Conservation (phyloP, 2,888 invertebrate genomes). For the Sicus ferrugineus region DNA sequence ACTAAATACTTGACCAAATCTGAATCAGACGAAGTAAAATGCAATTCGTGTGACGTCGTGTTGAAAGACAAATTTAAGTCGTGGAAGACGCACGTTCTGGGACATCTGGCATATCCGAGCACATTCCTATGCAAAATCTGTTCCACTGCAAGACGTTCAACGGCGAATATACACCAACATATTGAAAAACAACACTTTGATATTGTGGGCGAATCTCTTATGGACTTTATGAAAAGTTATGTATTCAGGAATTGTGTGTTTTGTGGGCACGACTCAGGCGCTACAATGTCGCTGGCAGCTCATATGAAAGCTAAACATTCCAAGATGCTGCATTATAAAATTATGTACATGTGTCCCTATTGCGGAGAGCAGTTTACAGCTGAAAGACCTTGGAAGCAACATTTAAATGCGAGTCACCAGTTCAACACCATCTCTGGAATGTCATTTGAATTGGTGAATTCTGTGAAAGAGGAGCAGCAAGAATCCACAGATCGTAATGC, state of each 20-base stretch:
- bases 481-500: neutral
- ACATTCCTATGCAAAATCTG: slow-evolving; percentile 9
- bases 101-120: neutral
- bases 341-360: slow-evolving; percentile 38
- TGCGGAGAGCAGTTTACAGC: slow-evolving; percentile 36
- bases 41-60: neutral
- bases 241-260: too few relatives aligned
- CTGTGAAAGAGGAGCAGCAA: neutral
- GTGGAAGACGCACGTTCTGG: neutral
- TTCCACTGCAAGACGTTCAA: neutral
- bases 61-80: neutral
- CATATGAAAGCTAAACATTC: neutral
- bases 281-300: too few relatives aligned
- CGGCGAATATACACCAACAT: neutral
- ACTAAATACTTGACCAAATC: neutral
- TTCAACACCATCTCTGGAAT: slow-evolving; percentile 36
- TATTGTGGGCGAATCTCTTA: neutral
- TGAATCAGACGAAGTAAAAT: neutral
- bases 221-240: too few relatives aligned
- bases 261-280: too few relatives aligned
- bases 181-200: neutral
- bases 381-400: slow-evolving; percentile 34
- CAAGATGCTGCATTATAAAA: neutral
- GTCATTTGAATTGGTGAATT: neutral
- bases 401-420: slow-evolving; percentile 35